These are phyloP conservation scores for Callyntrura sp. DNA, from an alignment of 2,888 invertebrate genomes.

Conservation along the genomic window DNA sequence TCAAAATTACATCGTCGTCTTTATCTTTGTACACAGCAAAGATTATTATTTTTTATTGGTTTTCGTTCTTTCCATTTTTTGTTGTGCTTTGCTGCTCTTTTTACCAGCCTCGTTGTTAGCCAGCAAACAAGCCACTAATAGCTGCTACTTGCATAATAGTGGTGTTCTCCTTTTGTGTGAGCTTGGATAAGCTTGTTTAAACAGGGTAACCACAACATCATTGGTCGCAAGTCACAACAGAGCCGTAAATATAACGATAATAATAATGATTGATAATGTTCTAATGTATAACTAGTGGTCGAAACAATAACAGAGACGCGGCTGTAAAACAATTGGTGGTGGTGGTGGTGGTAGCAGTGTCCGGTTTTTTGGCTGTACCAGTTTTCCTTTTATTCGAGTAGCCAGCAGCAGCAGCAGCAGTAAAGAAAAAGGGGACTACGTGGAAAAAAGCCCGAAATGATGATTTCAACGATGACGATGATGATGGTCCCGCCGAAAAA, in stretches of 20 bases:
- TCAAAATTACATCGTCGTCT: background rate
- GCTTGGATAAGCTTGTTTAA: background rate
- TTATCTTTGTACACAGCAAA: background rate
- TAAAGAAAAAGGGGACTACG: slow-evolving; percentile 32
- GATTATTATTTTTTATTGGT: background rate
- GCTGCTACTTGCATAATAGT: background rate
- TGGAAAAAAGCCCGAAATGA: slow-evolving; percentile 9
- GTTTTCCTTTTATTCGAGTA: background rate
- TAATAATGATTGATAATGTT: slow-evolving; percentile 12
- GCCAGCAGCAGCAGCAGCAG: background rate
- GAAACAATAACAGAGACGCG: too few relatives aligned
- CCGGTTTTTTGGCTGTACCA: slow-evolving; percentile 11
- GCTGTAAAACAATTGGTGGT: background rate
- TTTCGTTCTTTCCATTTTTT: background rate
- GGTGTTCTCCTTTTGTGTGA: background rate
- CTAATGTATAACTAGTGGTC: too few relatives aligned
- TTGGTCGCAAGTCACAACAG: slow-evolving; percentile 6
- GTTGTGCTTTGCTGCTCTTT: background rate
- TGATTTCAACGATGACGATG: background rate
- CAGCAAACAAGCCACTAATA: slow-evolving; percentile 13
- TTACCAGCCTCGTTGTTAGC: background rate
- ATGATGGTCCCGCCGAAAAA: slow-evolving; percentile 28
- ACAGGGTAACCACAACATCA: background rate
- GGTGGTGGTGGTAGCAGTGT: background rate
- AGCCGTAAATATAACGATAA: background rate